phyloP scores from a whole-genome alignment of 2,113 vertebrate species.

The Vidua chalybeata region DNA sequence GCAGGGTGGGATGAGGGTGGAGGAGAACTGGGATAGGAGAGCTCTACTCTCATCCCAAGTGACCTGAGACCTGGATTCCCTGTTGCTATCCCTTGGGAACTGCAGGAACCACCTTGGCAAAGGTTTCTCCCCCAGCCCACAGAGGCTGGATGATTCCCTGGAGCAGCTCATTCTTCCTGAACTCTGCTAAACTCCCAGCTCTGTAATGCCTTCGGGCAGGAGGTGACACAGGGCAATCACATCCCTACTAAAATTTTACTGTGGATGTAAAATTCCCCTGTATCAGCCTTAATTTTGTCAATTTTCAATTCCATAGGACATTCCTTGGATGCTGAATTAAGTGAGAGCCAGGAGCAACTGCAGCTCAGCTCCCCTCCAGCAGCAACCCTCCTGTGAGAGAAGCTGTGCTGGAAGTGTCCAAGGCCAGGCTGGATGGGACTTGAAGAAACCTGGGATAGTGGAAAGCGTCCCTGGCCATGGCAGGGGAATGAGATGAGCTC shows the following conservation, averaged over 20 bases:
- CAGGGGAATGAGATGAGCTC: not conserved
- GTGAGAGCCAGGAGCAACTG: not conserved
- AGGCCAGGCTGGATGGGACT: not conserved
- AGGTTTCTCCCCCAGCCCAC: fast-evolving
- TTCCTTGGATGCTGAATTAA: not conserved
- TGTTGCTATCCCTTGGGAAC: fast-evolving
- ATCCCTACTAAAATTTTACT: not conserved
- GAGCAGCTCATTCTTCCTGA: not conserved
- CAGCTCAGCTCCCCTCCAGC: not conserved
- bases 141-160: not conserved
- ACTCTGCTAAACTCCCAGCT: not conserved
- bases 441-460: not conserved
- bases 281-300: not conserved
- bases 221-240: not conserved
- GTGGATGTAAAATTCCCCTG: not conserved
- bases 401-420: not conserved
- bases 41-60: not conserved
- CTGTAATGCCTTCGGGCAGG: not conserved
- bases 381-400: not conserved
- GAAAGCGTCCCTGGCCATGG: not conserved
- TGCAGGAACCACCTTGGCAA: not conserved
- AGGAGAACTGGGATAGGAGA: not conserved
- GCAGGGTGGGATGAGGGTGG: not conserved
- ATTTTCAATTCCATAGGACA: not conserved
- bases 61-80: not conserved